Base-by-base conservation (phyloP, 1,140 invertebrate genomes). In the Drosophila ogumai region DNA sequence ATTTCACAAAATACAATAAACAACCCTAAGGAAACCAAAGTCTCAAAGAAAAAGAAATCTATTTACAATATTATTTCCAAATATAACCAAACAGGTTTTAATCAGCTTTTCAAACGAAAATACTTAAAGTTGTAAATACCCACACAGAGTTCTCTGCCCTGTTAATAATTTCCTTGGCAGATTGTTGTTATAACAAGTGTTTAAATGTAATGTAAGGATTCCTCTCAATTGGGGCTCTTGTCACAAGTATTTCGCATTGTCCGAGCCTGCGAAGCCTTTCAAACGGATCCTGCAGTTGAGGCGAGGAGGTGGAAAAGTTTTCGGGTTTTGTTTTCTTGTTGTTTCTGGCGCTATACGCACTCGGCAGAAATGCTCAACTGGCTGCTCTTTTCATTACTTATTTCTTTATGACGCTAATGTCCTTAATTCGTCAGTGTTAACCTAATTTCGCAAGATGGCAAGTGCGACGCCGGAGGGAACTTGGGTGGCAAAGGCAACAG, bases 391-490 rank as follows among this genome's bases (percentile, higher is more conserved):
- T 78, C 84, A 90, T 88, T 88, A 84, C 85, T 90, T 88, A 84
- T 90, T 88, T 88, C 85, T 88, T 90, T 88, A 88, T 88, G 85
- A 88, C 85, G 85, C 85, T 88, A 88, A 88, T 88, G 85, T 88
- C 85, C 85, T 88, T 88, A 88, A 88, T 88, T 88, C 85, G 85
- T 88, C 85, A 88, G 85, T 88, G 85, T 88, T 88, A 88, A 88
- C 85, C 85, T 88, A 88, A 88, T 88, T 88, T 88, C 74, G 64
- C 59, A 79, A 73, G 81, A 67, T 68, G 65, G 66, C 76, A 68
- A 73, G 43, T 77, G 60, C 58, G 52, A 77, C 31, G 63, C 38
- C 43, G 67, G 40, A 78, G 36, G 71, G 81, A 87, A 71, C 63
- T 81, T 78, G 61, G 56, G 22, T 50, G 60, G 56, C 75, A 40